A percentile compares a stretch with the other conserved stretches of the same genome.
Conservation (phyloP, 2,888 invertebrate genomes). For the Scrobipalpa costella region DNA sequence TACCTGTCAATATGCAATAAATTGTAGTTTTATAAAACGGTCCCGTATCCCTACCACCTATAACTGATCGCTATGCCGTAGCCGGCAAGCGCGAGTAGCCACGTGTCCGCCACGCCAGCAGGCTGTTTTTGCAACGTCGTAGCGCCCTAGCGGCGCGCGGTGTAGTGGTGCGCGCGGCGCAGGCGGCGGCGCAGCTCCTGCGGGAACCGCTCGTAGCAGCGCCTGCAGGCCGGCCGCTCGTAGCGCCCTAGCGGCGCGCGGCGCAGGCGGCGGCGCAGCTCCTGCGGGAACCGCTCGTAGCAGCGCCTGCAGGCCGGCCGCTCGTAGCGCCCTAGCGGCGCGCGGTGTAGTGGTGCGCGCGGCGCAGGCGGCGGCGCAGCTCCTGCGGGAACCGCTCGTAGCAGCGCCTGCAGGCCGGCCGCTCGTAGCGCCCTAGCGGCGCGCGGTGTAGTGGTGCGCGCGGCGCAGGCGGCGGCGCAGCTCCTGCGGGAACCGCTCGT, state of each 20-base stretch:
- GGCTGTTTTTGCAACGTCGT: slow-evolving; percentile 99
- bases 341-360: slow-evolving; percentile 91
- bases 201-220: slow-evolving; percentile 98
- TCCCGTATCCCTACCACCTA: too few relatives aligned
- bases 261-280: slow-evolving; percentile 94
- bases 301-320: slow-evolving; percentile 99
- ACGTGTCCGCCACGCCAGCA: slow-evolving; percentile 77
- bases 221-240: slow-evolving; percentile 98
- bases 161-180: slow-evolving; percentile 83
- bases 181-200: slow-evolving; percentile 95
- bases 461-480: slow-evolving; percentile 94
- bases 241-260: slow-evolving; percentile 97
- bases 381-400: slow-evolving; percentile 98
- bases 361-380: slow-evolving; percentile 93
- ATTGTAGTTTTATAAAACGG: too few relatives aligned
- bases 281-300: slow-evolving; percentile 97
- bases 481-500: slow-evolving; percentile 97
- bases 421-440: slow-evolving; percentile 82
- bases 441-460: slow-evolving; percentile 90
- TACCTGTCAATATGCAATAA: too few relatives aligned
- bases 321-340: slow-evolving; percentile 81
- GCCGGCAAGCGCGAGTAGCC: too few relatives aligned
- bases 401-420: slow-evolving; percentile 99
- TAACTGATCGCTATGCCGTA: too few relatives aligned
- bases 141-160: slow-evolving; percentile 89